phyloP scores from a whole-genome alignment of 2,888 invertebrate genomes.

The Alitta virens region DNA sequence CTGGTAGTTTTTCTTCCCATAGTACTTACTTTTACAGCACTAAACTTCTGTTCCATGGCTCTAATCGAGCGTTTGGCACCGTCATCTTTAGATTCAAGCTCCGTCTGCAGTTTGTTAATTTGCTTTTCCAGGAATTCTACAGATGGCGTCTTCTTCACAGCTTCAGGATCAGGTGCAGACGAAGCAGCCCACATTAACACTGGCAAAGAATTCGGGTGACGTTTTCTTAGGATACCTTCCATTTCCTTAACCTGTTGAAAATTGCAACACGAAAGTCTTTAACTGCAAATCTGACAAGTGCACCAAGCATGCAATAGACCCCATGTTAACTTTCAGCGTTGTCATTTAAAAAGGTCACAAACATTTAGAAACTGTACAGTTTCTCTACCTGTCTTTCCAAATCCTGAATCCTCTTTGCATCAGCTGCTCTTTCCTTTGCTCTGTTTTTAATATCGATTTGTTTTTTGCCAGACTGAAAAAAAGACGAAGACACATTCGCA shows the following conservation, averaged over 20 bases:
- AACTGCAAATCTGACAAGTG: neutral
- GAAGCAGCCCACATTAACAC: slow-evolving; percentile 53
- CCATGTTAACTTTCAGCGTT: neutral
- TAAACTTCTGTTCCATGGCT: slow-evolving; percentile 53
- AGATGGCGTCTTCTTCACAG: slow-evolving; percentile 27
- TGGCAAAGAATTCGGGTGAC: slow-evolving; percentile 53
- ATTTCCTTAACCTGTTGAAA: slow-evolving; percentile 49
- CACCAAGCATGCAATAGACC: too few relatives aligned
- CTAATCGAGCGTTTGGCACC: slow-evolving; percentile 42
- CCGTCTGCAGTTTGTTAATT: slow-evolving; percentile 45
- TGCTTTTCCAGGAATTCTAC: slow-evolving; percentile 45
- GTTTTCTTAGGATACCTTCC: slow-evolving; percentile 48
- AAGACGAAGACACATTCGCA: too few relatives aligned
- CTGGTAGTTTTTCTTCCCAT: too few relatives aligned
- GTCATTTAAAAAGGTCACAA: neutral
- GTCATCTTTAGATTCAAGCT: slow-evolving; percentile 47
- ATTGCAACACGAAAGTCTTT: neutral
- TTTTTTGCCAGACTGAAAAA: slow-evolving; percentile 42
- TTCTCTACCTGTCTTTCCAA: slow-evolving; percentile 49
- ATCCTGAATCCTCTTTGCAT: slow-evolving; percentile 50
- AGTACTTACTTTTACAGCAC: slow-evolving; percentile 45
- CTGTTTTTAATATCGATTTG: slow-evolving; percentile 44
- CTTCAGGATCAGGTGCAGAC: slow-evolving; percentile 30
- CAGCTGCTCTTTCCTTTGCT: slow-evolving; percentile 44
- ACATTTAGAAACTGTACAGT: neutral